These are phyloP conservation scores for Meteorus sp. DNA, from an alignment of 1,140 invertebrate genomes.

Conservation along the genomic window DNA sequence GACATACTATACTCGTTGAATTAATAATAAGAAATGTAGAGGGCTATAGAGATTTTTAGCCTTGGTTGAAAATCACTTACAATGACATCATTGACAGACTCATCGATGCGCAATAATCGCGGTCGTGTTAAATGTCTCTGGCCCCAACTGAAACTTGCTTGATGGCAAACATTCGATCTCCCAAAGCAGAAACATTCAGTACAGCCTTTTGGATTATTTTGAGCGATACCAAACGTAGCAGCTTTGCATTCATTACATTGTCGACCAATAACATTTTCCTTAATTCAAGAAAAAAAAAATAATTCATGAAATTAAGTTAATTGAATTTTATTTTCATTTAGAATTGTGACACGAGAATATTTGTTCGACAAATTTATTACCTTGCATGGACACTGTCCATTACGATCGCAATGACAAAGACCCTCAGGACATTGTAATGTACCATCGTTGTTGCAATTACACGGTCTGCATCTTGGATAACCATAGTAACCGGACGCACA, in stretches of 20 bases:
- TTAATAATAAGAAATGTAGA: no score
- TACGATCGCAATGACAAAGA: constrained; percentile 74
- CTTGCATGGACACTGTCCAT: constrained; percentile 87
- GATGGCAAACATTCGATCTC: constrained; percentile 73
- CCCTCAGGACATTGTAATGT: constrained; percentile 66
- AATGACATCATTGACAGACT: constrained; percentile 56
- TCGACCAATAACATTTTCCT: constrained; percentile 78
- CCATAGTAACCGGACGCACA: constrained; percentile 87
- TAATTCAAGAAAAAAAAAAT: no score
- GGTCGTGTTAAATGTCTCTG: constrained; percentile 67
- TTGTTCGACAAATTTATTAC: constrained; percentile 49
- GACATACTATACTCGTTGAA: no score
- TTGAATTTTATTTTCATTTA: background rate
- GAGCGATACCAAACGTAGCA: constrained; percentile 79
- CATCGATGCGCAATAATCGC: constrained; percentile 62
- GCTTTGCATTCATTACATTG: constrained; percentile 83
- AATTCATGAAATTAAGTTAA: no score
- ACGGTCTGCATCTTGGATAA: constrained; percentile 84
- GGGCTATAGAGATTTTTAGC: background rate
- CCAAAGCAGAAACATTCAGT: constrained; percentile 90
- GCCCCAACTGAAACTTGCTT: constrained; percentile 77
- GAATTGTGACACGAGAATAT: background rate
- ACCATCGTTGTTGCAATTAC: constrained; percentile 75
- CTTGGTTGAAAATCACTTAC: constrained; percentile 42
- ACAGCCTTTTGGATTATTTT: constrained; percentile 76